A percentile compares a stretch with the other conserved stretches of the same genome.
phyloP scores from a whole-genome alignment of 2,888 invertebrate species.

The Dasysyrphus tricinctus region DNA sequence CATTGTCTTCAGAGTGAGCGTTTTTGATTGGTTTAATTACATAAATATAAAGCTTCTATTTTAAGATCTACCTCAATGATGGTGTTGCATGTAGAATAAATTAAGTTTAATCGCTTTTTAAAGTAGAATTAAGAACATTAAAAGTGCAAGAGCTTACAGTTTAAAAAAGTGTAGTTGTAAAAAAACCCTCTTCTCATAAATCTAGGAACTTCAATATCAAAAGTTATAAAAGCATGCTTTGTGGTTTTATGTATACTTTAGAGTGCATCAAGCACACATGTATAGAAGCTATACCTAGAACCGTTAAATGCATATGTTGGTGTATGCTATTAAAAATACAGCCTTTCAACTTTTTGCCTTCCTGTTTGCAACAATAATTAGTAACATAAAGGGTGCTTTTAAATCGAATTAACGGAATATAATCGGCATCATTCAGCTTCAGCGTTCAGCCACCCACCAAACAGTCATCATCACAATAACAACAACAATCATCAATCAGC shows the following conservation, averaged over 20 bases:
- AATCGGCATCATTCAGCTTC: constrained; percentile 54
- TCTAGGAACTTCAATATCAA: not conserved
- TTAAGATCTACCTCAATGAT: not conserved
- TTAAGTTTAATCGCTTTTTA: constrained; percentile 10
- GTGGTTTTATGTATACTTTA: not conserved
- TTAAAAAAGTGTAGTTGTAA: not conserved
- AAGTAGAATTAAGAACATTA: constrained; percentile 9
- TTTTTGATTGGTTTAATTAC: constrained; percentile 24
- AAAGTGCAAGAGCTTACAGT: not conserved
- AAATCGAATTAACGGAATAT: constrained; percentile 67
- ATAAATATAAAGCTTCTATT: not conserved
- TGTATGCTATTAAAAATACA: not conserved
- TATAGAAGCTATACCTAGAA: not conserved
- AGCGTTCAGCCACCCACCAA: not conserved
- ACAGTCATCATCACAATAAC: constrained; percentile 18
- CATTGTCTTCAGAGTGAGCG: not conserved
- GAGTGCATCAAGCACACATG: not conserved
- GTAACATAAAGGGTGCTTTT: constrained; percentile 58
- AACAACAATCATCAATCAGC: constrained; percentile 71
- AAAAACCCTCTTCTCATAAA: not conserved
- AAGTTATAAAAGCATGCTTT: not conserved
- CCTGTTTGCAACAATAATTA: constrained; percentile 54
- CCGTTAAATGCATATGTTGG: not conserved
- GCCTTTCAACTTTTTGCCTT: constrained; percentile 14
- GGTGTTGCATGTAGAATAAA: constrained; percentile 23